Evolutionary conservation across 2,797 vertebrate species (phyloP).

Genomic region (Girardinus metallicus): DNA sequence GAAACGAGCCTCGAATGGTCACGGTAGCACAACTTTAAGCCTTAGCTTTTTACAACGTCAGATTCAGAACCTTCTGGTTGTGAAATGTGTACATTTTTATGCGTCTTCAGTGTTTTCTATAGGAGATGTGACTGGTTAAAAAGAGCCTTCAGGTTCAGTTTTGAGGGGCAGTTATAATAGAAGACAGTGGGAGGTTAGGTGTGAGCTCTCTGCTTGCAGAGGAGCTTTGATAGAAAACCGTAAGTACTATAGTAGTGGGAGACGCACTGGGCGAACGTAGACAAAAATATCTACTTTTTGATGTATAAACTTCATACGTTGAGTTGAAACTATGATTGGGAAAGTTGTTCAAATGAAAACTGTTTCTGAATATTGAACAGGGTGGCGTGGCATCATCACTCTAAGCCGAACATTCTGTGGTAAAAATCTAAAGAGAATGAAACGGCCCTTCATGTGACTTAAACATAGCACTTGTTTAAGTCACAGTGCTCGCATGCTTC

Average conservation of each 20-base stretch:
- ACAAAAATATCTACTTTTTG: background rate
- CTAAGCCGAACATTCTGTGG: background rate
- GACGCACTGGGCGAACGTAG: background rate
- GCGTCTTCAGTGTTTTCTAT: background rate
- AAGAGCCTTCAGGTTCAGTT: background rate
- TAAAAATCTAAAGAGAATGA: background rate
- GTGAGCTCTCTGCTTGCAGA: background rate
- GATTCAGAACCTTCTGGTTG: background rate
- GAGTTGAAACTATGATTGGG: background rate
- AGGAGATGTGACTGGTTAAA: background rate
- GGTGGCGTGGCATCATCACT: background rate
- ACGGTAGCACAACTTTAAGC: background rate
- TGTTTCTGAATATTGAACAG: background rate
- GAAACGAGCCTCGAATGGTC: background rate
- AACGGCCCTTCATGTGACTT: no score
- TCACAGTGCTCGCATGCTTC: no score
- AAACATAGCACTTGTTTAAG: no score
- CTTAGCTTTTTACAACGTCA: background rate
- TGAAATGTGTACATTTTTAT: background rate
- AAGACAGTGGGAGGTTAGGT: background rate
- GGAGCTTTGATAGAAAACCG: background rate
- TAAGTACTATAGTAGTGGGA: no score
- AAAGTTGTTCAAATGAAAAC: background rate
- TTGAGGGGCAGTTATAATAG: background rate
- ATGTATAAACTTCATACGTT: background rate